Evolutionary conservation across 2,797 vertebrate genomes (phyloP).

Genomic region (Propithecus deckenii): DNA sequence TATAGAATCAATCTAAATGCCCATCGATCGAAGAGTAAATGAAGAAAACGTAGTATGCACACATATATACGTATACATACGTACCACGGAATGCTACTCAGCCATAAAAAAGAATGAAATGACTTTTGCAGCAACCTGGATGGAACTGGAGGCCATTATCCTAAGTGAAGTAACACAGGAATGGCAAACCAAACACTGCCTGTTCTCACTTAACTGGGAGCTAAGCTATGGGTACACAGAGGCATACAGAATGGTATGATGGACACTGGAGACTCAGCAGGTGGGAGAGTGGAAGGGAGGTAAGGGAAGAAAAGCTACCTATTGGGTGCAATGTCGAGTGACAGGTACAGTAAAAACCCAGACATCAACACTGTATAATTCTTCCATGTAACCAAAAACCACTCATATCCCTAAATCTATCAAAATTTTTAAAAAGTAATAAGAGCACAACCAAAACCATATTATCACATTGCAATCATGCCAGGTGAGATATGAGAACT

Average conservation of each 20-base stretch:
- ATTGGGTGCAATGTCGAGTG: background rate
- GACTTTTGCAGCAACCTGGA: background rate
- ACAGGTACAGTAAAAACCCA: background rate
- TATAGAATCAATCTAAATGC: too few species aligned
- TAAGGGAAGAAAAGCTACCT: background rate
- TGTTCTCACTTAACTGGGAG: background rate
- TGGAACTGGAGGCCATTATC: background rate
- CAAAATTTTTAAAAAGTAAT: background rate
- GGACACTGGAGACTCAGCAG: background rate
- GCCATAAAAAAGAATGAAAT: background rate
- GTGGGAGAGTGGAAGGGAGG: background rate
- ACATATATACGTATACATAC: too few species aligned
- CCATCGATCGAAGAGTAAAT: too few species aligned
- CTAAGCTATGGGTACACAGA: background rate
- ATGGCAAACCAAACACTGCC: background rate
- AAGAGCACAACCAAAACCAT: background rate
- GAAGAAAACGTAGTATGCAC: too few species aligned
- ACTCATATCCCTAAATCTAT: background rate
- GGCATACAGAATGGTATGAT: background rate
- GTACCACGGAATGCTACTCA: background rate
- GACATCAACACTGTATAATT: background rate
- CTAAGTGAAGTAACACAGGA: background rate
- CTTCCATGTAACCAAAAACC: background rate
- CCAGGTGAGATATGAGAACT: conserved; percentile 50
- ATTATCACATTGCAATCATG: conserved; percentile 37